Evolutionary conservation across 1,140 invertebrate species (phyloP).

Genomic region (Tetragonula clypearis): DNA sequence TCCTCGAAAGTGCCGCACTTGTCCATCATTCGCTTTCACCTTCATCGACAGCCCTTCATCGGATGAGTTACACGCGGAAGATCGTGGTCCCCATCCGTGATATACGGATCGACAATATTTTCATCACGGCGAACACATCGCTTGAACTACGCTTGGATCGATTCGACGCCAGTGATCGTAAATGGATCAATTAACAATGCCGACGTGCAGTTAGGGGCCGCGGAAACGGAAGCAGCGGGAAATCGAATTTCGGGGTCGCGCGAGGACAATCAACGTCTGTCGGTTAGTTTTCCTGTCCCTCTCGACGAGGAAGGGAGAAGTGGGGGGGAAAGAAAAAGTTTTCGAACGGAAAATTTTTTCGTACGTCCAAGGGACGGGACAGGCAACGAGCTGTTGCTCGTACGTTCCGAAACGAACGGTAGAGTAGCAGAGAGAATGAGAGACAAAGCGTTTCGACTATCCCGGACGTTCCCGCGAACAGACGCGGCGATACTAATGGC

Average conservation of each 20-base stretch:
- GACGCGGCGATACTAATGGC: conserved; percentile 4
- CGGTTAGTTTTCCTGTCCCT: neutral
- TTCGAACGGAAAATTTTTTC: conserved; percentile 33
- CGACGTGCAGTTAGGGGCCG: neutral
- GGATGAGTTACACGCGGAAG: neutral
- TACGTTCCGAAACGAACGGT: conserved; percentile 57
- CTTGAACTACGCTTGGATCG: conserved; percentile 14
- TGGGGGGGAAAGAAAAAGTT: neutral
- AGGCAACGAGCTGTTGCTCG: conserved; percentile 22
- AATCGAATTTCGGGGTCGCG: conserved; percentile 37
- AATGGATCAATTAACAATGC: conserved; percentile 47
- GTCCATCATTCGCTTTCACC: neutral
- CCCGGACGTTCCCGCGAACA: neutral
- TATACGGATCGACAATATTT: conserved; percentile 34
- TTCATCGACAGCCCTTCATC: too few relatives aligned
- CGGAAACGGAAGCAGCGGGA: neutral
- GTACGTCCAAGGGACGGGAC: neutral
- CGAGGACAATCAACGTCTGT: conserved; percentile 45
- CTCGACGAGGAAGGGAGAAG: neutral
- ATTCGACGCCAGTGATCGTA: conserved; percentile 30
- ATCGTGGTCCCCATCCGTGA: neutral
- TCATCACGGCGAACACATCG: neutral
- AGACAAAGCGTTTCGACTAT: neutral
- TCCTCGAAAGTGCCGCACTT: too few relatives aligned
- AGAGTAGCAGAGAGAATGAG: neutral